Conservation (phyloP, 2,113 vertebrate species). For the Indicator maculatus region DNA sequence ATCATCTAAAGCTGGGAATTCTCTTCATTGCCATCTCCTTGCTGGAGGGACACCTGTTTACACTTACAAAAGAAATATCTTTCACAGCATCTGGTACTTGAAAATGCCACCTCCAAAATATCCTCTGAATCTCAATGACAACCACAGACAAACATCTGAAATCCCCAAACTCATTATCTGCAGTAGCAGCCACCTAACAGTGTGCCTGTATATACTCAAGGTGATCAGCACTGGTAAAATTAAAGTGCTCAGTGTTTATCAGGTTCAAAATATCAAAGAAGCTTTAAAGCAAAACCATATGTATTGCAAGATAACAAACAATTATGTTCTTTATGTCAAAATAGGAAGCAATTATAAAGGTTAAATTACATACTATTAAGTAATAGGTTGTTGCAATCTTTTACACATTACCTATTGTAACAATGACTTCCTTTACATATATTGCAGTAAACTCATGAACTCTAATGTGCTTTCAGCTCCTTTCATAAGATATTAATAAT, state of each 20-base stretch:
- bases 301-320: not conserved
- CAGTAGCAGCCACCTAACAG: not conserved
- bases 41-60: not conserved
- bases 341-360: not conserved
- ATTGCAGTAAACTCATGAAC: not conserved
- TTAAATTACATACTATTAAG: not conserved
- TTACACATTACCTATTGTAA: not conserved
- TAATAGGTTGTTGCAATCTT: not conserved
- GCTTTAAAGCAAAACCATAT: not conserved
- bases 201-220: not conserved
- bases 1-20: not conserved
- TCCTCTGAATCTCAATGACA: not conserved
- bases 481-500: not conserved
- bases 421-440: not conserved
- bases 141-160: not conserved
- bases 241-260: not conserved
- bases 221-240: not conserved
- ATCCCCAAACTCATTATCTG: not conserved
- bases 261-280: not conserved
- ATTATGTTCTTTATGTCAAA: not conserved
- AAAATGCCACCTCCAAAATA: not conserved
- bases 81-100: not conserved
- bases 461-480: not conserved
- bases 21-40: not conserved
- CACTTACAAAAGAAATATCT: not conserved